A percentile compares a stretch with the other conserved stretches of the same genome.
phyloP scores from a whole-genome alignment of 1,140 invertebrate species.

The Leguminivora glycinivorella region DNA sequence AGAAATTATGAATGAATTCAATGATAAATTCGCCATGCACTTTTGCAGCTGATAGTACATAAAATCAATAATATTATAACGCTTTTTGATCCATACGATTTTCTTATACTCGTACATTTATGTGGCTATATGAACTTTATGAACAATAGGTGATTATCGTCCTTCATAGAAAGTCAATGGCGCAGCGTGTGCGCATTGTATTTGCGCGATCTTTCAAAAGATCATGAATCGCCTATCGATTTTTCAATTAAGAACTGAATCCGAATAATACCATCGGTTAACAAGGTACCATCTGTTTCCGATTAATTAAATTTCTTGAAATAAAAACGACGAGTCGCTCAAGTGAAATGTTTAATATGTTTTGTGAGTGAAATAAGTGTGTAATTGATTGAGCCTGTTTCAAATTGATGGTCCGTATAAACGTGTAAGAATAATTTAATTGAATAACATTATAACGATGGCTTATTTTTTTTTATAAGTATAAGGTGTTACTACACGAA shows the following conservation, averaged over 20 bases:
- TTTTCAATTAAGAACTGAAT: conserved; percentile 74
- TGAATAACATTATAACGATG: neutral
- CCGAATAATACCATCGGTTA: conserved; percentile 50
- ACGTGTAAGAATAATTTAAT: conserved; percentile 21
- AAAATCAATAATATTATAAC: neutral
- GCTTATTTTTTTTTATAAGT: neutral
- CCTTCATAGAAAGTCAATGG: conserved; percentile 64
- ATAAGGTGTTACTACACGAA: neutral
- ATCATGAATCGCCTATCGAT: conserved; percentile 55
- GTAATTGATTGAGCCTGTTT: conserved; percentile 22
- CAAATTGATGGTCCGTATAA: conserved; percentile 14
- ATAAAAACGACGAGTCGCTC: conserved; percentile 41
- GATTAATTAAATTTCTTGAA: conserved; percentile 64
- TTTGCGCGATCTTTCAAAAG: conserved; percentile 49
- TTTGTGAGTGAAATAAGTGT: conserved; percentile 21
- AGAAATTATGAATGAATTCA: neutral
- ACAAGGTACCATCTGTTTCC: conserved; percentile 74
- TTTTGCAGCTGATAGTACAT: no score
- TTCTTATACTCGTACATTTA: conserved; percentile 52
- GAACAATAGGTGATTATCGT: conserved; percentile 74
- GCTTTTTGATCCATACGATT: neutral
- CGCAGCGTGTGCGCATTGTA: conserved; percentile 66
- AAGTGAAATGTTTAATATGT: conserved; percentile 43
- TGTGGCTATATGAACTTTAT: conserved; percentile 59
- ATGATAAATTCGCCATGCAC: no score